Evolutionary conservation across 2,888 invertebrate species (phyloP).

Genomic region (Acronicta alni): DNA sequence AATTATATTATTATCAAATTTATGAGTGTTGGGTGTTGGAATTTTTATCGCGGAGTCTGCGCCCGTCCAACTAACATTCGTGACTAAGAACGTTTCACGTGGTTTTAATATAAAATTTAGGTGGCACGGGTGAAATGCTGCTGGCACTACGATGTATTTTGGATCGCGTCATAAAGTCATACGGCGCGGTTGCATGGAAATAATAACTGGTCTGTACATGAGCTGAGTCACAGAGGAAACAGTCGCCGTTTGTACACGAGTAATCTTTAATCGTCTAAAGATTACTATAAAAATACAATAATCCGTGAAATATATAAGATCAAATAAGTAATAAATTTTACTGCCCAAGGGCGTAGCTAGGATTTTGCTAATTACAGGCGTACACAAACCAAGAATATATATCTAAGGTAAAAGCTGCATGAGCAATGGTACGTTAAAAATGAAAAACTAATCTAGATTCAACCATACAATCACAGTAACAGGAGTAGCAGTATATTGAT

Average conservation of each 20-base stretch:
- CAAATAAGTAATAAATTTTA: too few relatives aligned
- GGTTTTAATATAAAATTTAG: conserved; percentile 82
- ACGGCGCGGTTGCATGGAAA: conserved; percentile 68
- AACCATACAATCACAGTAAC: too few relatives aligned
- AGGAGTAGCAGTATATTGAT: too few relatives aligned
- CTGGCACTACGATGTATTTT: conserved; percentile 79
- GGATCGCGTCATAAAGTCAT: conserved; percentile 74
- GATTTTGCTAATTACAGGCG: too few relatives aligned
- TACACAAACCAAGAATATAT: too few relatives aligned
- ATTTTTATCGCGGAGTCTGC: conserved; percentile 78
- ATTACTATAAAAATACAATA: too few relatives aligned
- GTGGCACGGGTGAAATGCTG: conserved; percentile 76
- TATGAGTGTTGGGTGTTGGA: conserved; percentile 68
- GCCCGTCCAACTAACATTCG: conserved; percentile 79
- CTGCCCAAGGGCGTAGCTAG: too few relatives aligned
- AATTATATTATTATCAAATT: conserved; percentile 61
- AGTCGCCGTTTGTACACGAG: neutral
- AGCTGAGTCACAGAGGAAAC: conserved; percentile 54
- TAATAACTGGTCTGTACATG: conserved; percentile 54
- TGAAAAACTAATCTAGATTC: too few relatives aligned
- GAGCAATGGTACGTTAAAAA: too few relatives aligned
- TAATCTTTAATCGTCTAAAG: too few relatives aligned
- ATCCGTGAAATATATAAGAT: too few relatives aligned
- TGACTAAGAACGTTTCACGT: conserved; percentile 81
- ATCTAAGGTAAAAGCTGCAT: too few relatives aligned